These are phyloP conservation scores for Mus spicilegus DNA, from an alignment of 2,113 vertebrate genomes.

Conservation along the genomic window DNA sequence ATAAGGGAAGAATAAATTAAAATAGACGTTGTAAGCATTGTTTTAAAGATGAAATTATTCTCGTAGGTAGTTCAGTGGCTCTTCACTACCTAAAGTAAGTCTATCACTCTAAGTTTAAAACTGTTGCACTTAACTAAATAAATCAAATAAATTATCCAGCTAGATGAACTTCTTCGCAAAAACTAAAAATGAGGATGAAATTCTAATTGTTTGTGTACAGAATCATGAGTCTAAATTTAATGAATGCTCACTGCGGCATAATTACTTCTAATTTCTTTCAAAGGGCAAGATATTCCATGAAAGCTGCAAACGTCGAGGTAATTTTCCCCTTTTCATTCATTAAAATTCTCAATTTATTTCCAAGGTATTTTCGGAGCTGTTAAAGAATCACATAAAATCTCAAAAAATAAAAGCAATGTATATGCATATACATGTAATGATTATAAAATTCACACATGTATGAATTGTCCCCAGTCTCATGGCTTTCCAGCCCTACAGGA, in stretches of 20 bases:
- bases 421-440: neutral
- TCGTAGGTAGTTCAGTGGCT: constrained; percentile 24
- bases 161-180: constrained; percentile 25
- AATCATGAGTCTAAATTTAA: constrained; percentile 52
- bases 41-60: constrained; percentile 8
- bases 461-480: no score
- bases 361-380: constrained; percentile 3
- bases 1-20: neutral
- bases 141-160: constrained; percentile 42
- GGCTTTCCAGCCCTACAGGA: neutral
- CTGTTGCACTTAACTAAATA: constrained; percentile 46
- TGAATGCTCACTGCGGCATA: neutral
- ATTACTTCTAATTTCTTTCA: constrained; percentile 59
- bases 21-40: neutral
- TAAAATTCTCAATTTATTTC: constrained; percentile 53
- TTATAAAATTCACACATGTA: no score
- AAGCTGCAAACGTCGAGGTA: constrained; percentile 49
- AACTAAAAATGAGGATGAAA: constrained; percentile 66
- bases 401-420: neutral
- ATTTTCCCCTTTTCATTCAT: constrained; percentile 44
- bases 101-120: constrained; percentile 58
- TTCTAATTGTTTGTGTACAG: constrained; percentile 49
- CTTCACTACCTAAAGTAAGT: constrained; percentile 51
- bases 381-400: neutral
- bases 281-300: constrained; percentile 27